Percentiles rank a stretch among this genome's conserved stretches.
Conservation (phyloP, 2,113 vertebrate genomes). For the Brachypodius melanocephalos region DNA sequence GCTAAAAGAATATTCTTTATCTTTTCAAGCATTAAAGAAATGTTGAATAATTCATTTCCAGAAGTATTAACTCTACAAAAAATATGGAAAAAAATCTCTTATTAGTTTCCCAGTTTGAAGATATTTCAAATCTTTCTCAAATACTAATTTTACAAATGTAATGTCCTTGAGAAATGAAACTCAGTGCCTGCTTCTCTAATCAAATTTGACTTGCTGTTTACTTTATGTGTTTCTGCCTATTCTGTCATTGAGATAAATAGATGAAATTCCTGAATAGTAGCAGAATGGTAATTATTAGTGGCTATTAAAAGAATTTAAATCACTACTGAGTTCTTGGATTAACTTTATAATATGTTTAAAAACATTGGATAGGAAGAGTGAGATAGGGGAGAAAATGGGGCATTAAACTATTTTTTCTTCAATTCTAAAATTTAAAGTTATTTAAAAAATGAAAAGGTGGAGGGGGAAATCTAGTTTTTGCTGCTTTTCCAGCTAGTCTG, state of each 20-base stretch:
- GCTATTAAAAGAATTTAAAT: background rate
- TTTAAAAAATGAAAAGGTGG: background rate
- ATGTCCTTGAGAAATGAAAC: constrained; percentile 28
- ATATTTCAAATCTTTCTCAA: constrained; percentile 4
- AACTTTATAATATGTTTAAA: background rate
- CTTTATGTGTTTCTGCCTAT: constrained; percentile 4
- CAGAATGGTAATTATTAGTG: background rate
- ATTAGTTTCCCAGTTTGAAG: constrained; percentile 9
- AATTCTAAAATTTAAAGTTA: background rate
- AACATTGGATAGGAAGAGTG: background rate
- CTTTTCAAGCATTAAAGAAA: constrained; percentile 8
- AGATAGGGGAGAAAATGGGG: background rate
- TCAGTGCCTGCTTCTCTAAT: background rate
- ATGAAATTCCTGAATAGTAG: background rate
- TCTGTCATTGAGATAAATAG: background rate
- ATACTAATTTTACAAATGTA: constrained; percentile 21
- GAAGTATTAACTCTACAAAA: background rate
- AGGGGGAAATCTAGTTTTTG: background rate
- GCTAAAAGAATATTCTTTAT: constrained; percentile 30
- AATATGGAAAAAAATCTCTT: background rate
- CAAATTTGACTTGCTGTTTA: background rate
- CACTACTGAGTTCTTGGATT: background rate
- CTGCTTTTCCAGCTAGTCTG: background rate
- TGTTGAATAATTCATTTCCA: constrained; percentile 37
- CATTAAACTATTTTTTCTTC: background rate